phyloP scores from a whole-genome alignment of 2,797 vertebrate genomes.

The Simalia tracyae region DNA sequence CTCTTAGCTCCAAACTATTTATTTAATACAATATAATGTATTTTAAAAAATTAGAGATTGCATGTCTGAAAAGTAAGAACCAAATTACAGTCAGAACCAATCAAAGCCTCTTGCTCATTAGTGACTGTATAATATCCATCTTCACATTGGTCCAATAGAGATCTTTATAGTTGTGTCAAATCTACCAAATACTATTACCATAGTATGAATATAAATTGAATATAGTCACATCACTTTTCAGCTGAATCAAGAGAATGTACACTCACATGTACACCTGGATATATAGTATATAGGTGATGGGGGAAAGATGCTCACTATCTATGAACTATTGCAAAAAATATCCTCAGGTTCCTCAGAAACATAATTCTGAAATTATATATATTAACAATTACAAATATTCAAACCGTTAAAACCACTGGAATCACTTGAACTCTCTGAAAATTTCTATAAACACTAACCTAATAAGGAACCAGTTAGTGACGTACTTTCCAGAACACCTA shows the following conservation, averaged over 20 bases:
- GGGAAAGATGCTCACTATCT: background rate
- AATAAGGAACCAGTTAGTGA: conserved; percentile 3
- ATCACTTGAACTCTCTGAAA: background rate
- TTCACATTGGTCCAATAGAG: background rate
- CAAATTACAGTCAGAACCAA: background rate
- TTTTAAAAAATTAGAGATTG: background rate
- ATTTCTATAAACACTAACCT: background rate
- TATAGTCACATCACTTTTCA: background rate
- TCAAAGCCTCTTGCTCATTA: background rate
- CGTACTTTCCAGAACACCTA: background rate
- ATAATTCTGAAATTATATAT: background rate
- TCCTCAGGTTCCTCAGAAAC: background rate
- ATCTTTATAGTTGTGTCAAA: background rate
- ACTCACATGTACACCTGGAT: background rate
- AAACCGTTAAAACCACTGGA: background rate
- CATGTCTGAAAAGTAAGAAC: background rate
- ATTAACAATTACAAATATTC: background rate
- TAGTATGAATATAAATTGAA: background rate
- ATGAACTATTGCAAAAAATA: background rate
- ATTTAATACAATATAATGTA: background rate
- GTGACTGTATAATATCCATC: background rate
- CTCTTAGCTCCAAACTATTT: background rate
- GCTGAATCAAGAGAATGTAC: background rate
- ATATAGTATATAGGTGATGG: background rate
- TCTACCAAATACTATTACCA: background rate